A percentile compares a stretch with the other conserved stretches of the same genome.
These are phyloP conservation scores for Eubucco bourcierii DNA, from an alignment of 2,113 vertebrate species.

Conservation along the genomic window DNA sequence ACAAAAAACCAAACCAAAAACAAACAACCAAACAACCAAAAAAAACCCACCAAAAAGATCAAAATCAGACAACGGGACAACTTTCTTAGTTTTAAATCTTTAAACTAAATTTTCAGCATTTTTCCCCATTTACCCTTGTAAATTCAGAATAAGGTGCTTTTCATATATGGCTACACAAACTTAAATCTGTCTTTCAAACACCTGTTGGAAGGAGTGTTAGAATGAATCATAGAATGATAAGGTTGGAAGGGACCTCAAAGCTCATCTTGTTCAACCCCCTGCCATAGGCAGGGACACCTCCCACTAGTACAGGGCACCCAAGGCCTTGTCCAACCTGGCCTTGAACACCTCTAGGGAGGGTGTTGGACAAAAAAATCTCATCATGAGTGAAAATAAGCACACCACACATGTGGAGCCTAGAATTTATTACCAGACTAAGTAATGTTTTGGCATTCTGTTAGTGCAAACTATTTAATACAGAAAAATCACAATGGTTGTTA, in stretches of 20 bases:
- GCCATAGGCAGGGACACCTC: too few relatives aligned
- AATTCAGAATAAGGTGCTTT: not conserved
- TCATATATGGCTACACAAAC: not conserved
- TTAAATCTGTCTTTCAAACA: not conserved
- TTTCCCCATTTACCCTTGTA: not conserved
- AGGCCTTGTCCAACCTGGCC: too few relatives aligned
- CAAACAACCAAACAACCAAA: not conserved
- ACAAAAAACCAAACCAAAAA: not conserved
- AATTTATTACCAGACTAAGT: not conserved
- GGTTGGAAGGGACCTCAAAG: too few relatives aligned
- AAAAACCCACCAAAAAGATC: not conserved
- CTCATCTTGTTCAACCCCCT: too few relatives aligned
- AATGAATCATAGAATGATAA: too few relatives aligned
- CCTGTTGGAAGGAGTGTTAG: not conserved
- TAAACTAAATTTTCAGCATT: not conserved
- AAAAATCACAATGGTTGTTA: accelerated
- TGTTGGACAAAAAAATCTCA: not conserved
- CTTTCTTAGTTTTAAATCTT: not conserved
- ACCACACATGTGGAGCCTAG: accelerated
- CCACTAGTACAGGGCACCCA: too few relatives aligned
- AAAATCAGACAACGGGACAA: not conserved
- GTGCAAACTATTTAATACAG: not conserved
- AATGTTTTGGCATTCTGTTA: not conserved
- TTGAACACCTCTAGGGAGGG: too few relatives aligned
- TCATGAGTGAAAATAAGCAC: not conserved